These are phyloP conservation scores for Oscarella lobularis DNA, from an alignment of 37 sponge, comb jelly and placozoan genomes.

Conservation along the genomic window DNA sequence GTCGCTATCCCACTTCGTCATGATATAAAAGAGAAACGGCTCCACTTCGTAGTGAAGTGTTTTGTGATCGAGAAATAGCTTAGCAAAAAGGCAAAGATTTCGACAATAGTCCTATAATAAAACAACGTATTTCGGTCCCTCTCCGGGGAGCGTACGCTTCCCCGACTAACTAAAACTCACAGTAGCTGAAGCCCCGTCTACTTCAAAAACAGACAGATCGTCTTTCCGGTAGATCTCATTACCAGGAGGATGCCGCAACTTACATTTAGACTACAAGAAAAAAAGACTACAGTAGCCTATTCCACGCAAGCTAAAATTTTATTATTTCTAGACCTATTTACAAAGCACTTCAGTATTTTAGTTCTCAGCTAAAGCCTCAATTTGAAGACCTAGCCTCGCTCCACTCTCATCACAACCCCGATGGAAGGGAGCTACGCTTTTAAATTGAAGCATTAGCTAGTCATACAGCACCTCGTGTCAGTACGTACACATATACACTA, in stretches of 20 bases:
- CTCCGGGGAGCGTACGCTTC: not conserved
- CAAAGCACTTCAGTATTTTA: no score
- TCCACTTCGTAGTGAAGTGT: constrained; percentile 92
- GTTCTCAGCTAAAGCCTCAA: no score
- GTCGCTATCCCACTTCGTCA: constrained; percentile 44
- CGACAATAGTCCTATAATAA: constrained; percentile 66
- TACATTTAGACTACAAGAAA: no score
- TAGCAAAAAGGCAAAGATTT: constrained; percentile 90
- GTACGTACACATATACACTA: no score
- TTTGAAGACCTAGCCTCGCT: no score
- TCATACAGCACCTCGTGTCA: no score
- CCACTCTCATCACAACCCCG: no score
- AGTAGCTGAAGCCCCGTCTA: constrained; percentile 85
- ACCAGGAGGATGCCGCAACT: constrained; percentile 74
- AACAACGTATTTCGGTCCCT: not conserved
- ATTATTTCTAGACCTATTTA: no score
- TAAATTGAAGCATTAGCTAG: no score
- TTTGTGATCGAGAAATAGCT: constrained; percentile 96
- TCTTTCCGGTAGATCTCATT: constrained; percentile 82
- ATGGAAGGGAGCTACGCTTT: no score
- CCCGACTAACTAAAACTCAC: constrained; percentile 14
- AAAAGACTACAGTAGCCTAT: no score
- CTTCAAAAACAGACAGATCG: constrained; percentile 79
- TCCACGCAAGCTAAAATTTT: no score
- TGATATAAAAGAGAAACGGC: constrained; percentile 89